Evolutionary conservation across 2,888 invertebrate species (phyloP).

Genomic region (Meloe dianella): DNA sequence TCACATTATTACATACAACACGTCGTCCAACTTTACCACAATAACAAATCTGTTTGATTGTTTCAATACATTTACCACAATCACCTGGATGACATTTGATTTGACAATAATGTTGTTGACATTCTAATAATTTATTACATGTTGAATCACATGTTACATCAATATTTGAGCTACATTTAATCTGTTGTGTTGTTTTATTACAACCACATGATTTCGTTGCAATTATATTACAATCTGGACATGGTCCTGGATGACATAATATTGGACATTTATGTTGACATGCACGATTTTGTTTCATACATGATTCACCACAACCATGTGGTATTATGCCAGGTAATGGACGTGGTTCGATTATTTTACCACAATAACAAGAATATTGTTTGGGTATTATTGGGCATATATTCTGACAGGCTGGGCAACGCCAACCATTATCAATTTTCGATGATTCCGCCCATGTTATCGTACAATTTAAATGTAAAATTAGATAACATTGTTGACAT

Average conservation of each 20-base stretch:
- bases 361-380: conserved; percentile 91
- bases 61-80: conserved; percentile 75
- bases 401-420: conserved; percentile 96
- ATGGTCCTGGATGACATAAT: conserved; percentile 93
- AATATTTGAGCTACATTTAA: conserved; percentile 76
- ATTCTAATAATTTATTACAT: conserved; percentile 79
- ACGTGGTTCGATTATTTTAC: conserved; percentile 76
- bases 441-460: conserved; percentile 91
- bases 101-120: conserved; percentile 77
- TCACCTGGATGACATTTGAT: conserved; percentile 79
- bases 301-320: conserved; percentile 91
- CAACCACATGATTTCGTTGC: conserved; percentile 79
- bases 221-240: conserved; percentile 85
- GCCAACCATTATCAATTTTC: conserved; percentile 80
- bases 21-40: conserved; percentile 71
- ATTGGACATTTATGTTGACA: conserved; percentile 76
- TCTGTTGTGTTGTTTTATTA: conserved; percentile 69
- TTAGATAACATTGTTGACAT: conserved; percentile 89
- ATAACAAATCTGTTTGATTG: conserved; percentile 73
- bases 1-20: conserved; percentile 67
- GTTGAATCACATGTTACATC: conserved; percentile 74
- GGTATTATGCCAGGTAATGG: conserved; percentile 80
- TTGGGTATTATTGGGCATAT: conserved; percentile 74
- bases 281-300: conserved; percentile 67
- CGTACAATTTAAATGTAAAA: conserved; percentile 89